phyloP scores from a whole-genome alignment of 2,113 vertebrate genomes.

The Plotosus lineatus region DNA sequence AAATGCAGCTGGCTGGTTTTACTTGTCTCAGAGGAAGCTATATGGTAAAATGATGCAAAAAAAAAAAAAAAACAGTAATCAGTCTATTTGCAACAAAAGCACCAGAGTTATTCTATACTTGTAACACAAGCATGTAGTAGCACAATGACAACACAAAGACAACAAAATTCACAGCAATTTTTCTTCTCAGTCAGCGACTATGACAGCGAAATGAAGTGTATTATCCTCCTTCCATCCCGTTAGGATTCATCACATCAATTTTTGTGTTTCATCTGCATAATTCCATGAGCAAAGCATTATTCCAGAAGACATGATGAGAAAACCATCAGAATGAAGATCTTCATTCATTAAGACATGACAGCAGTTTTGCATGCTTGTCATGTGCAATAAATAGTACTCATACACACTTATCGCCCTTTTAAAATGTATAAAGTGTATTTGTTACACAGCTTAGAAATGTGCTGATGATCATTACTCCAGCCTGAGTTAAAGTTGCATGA shows the following conservation, averaged over 20 bases:
- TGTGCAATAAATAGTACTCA: slow-evolving; percentile 11
- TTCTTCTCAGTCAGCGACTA: neutral
- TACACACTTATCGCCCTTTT: neutral
- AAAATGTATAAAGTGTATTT: neutral
- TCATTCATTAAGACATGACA: slow-evolving; percentile 30
- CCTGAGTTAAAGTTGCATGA: slow-evolving; percentile 27
- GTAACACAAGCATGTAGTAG: neutral
- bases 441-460: slow-evolving; percentile 24
- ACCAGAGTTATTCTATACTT: neutral
- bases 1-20: neutral
- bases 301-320: neutral
- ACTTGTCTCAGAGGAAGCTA: neutral
- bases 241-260: neutral
- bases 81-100: neutral
- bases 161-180: neutral
- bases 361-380: slow-evolving; percentile 12
- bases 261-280: neutral
- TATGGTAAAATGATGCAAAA: neutral
- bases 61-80: neutral
- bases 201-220: neutral
- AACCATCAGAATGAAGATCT: slow-evolving; percentile 18
- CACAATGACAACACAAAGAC: neutral
- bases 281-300: neutral
- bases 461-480: slow-evolving; percentile 11
- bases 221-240: too few species aligned